A percentile compares a stretch with the other conserved stretches of the same genome.
Evolutionary conservation across 2,888 invertebrate species (phyloP).

Genomic region (Lithophane ornitopus): DNA sequence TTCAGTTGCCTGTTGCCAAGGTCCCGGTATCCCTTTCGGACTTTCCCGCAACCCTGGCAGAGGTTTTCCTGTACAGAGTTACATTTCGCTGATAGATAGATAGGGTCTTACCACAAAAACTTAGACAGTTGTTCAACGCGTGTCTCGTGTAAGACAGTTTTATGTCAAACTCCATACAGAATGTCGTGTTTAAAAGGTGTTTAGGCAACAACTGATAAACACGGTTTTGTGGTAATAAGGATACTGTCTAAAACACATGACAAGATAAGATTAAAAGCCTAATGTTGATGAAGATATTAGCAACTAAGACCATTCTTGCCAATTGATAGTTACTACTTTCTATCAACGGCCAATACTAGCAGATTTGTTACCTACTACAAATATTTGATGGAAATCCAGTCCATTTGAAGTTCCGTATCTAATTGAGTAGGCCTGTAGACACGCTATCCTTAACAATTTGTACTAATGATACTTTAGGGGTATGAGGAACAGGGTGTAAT

Average conservation of each 20-base stretch:
- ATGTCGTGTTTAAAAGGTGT: no score
- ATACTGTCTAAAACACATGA: background rate
- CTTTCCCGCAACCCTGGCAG: no score
- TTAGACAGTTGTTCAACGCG: no score
- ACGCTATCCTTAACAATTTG: constrained; percentile 65
- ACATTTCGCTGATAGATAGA: background rate
- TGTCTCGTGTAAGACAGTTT: no score
- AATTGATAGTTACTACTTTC: background rate
- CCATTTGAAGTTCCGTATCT: constrained; percentile 24
- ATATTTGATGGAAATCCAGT: constrained; percentile 1
- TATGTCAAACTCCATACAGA: no score
- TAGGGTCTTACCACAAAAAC: no score
- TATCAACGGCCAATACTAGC: background rate
- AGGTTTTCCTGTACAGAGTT: background rate
- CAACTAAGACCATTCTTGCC: background rate
- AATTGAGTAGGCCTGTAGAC: constrained; percentile 7
- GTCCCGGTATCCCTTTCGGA: no score
- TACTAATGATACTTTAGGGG: no score
- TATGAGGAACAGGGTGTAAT: no score
- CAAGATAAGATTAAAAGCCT: background rate
- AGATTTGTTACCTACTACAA: background rate
- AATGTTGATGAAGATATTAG: background rate
- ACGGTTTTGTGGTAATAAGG: no score
- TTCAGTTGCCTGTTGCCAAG: no score
- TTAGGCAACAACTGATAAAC: no score